Evolutionary conservation across 2,888 invertebrate species (phyloP).

Genomic region (Coremacera marginata): DNA sequence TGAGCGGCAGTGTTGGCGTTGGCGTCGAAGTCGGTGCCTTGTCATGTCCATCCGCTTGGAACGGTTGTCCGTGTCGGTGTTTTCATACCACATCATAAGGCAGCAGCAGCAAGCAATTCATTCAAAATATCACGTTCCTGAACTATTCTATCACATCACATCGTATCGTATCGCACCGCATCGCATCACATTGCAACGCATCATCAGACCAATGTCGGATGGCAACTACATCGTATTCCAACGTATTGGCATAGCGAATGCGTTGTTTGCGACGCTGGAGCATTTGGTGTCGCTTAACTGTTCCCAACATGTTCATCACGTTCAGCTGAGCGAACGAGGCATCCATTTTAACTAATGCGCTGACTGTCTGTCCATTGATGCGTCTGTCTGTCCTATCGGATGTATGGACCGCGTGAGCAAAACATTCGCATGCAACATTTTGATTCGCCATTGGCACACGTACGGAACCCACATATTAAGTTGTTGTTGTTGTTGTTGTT

Average conservation of each 20-base stretch:
- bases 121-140: conserved; percentile 54
- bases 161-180: conserved; percentile 18
- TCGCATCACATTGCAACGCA: conserved; percentile 14
- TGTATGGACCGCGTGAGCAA: conserved; percentile 25
- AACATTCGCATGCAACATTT: conserved; percentile 34
- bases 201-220: background rate
- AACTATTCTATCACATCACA: conserved; percentile 47
- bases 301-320: conserved; percentile 65
- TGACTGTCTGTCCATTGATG: conserved; percentile 10
- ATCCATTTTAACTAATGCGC: conserved; percentile 61
- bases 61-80: conserved; percentile 26
- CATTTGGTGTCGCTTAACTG: conserved; percentile 6
- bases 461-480: conserved; percentile 15
- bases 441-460: conserved; percentile 32
- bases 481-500: conserved; percentile 6
- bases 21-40: conserved; percentile 46
- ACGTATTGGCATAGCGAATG: background rate
- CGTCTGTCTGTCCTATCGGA: conserved; percentile 1
- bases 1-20: conserved; percentile 21
- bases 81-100: background rate
- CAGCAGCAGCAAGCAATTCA: conserved; percentile 30
- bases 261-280: conserved; percentile 3
- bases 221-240: conserved; percentile 5
- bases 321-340: conserved; percentile 66
- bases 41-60: conserved; percentile 35